Conservation (phyloP, 2,113 vertebrate species). For the Meriones unguiculatus region DNA sequence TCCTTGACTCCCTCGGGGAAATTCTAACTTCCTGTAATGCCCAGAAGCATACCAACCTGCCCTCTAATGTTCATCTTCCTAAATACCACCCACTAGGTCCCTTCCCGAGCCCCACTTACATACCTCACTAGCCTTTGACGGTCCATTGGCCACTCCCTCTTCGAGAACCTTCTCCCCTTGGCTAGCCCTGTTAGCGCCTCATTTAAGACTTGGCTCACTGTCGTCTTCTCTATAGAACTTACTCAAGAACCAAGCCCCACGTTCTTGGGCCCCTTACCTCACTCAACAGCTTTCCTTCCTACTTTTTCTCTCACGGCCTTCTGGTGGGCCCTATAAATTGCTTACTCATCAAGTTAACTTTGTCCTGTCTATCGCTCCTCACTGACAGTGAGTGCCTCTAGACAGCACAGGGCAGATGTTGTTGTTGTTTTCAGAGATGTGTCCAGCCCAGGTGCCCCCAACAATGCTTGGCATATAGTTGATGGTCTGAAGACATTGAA, state of each 20-base stretch:
- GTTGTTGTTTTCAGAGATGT: not conserved
- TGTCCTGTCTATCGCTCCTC: accelerated
- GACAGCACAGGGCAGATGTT: not conserved
- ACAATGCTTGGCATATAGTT: not conserved
- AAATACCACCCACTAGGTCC: accelerated
- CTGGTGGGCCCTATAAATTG: not conserved
- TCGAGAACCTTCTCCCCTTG: not conserved
- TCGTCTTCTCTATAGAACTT: not conserved
- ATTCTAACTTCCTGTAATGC: not conserved
- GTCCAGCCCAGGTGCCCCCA: not conserved
- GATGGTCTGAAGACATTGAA: not conserved
- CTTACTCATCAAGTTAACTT: not conserved
- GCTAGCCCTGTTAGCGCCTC: not conserved
- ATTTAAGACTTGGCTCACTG: not conserved
- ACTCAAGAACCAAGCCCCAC: not conserved
- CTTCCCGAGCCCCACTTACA: not conserved
- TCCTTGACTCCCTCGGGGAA: not conserved
- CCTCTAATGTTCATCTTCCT: not conserved
- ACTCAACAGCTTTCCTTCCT: not conserved
- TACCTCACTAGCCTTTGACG: not conserved
- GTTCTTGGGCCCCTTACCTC: not conserved
- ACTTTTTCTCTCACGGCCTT: not conserved
- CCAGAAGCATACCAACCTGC: accelerated
- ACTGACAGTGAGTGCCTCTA: not conserved
- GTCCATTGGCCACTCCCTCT: not conserved